Percentiles rank a stretch among this genome's conserved stretches.
These are phyloP conservation scores for Dasypogon diadema DNA, from an alignment of 2,888 invertebrate genomes.

Conservation along the genomic window DNA sequence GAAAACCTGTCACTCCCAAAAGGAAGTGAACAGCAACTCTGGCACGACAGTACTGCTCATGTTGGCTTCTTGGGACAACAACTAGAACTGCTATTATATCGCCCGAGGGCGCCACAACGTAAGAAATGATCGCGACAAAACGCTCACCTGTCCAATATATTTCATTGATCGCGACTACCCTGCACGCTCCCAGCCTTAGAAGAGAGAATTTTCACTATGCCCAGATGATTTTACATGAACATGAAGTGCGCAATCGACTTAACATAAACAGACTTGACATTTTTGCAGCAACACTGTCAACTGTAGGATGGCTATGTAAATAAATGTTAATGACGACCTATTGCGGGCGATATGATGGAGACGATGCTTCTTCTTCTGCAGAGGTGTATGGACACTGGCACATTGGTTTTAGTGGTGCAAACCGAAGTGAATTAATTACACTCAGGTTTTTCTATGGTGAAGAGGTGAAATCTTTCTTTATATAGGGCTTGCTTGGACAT, in stretches of 20 bases:
- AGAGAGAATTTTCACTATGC: slow-evolving; percentile 23
- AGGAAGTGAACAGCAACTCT: slow-evolving; percentile 17
- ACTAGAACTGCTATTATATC: slow-evolving; percentile 28
- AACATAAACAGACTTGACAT: slow-evolving; percentile 46
- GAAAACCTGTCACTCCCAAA: slow-evolving; percentile 35
- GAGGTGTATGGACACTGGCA: not conserved
- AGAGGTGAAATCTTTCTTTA: not conserved
- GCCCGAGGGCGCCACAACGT: slow-evolving; percentile 9
- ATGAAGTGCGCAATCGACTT: slow-evolving; percentile 46
- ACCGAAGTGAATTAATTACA: slow-evolving; percentile 31
- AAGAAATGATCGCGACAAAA: slow-evolving; percentile 45
- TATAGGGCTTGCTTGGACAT: not conserved
- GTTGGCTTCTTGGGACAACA: slow-evolving; percentile 1
- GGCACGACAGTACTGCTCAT: not conserved
- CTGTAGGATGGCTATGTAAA: slow-evolving; percentile 44
- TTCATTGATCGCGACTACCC: slow-evolving; percentile 29
- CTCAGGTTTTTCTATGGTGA: not conserved
- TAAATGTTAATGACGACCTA: slow-evolving; percentile 47
- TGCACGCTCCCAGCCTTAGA: not conserved
- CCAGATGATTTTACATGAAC: slow-evolving; percentile 44
- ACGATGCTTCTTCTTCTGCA: not conserved
- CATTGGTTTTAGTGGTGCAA: slow-evolving; percentile 25
- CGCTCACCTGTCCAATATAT: slow-evolving; percentile 45
- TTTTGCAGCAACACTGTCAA: slow-evolving; percentile 40
- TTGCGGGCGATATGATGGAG: slow-evolving; percentile 25